Evolutionary conservation across 2,888 invertebrate species (phyloP).

Genomic region (Anticlea derivata): DNA sequence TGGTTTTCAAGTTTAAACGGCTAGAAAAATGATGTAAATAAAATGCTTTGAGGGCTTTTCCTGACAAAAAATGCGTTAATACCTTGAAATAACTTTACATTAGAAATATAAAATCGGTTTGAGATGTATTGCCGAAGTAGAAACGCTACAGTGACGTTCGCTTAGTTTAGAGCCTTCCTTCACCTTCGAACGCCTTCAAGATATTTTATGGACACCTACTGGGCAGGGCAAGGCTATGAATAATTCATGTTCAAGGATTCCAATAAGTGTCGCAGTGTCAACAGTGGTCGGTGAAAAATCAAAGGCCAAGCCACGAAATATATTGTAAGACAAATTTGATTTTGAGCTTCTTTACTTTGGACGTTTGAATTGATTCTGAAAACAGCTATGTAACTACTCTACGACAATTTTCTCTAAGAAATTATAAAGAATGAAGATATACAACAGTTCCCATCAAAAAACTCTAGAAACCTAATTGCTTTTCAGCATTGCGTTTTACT

Average conservation of each 20-base stretch:
- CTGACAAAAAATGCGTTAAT: no score
- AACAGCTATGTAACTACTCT: no score
- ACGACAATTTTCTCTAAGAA: no score
- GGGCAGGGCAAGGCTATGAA: conserved; percentile 46
- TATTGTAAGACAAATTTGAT: conserved; percentile 35
- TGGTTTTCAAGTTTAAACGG: no score
- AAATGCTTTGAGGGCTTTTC: no score
- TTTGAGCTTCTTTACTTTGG: conserved; percentile 10
- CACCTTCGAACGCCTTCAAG: conserved; percentile 1
- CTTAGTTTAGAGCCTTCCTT: neutral
- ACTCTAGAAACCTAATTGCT: no score
- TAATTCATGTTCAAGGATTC: conserved; percentile 59
- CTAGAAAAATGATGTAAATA: no score
- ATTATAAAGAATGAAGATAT: no score
- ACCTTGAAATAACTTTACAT: neutral
- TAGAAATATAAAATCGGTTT: no score
- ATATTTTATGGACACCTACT: conserved; percentile 34
- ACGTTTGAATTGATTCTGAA: neutral
- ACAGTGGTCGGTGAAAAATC: conserved; percentile 53
- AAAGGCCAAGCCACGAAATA: conserved; percentile 38
- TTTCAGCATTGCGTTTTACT: no score
- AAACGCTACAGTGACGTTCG: neutral
- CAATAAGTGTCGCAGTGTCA: conserved; percentile 64
- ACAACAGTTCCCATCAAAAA: no score
- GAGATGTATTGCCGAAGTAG: no score